These are phyloP conservation scores for Acarapis woodi DNA, from an alignment of 1,140 invertebrate species.

Conservation along the genomic window DNA sequence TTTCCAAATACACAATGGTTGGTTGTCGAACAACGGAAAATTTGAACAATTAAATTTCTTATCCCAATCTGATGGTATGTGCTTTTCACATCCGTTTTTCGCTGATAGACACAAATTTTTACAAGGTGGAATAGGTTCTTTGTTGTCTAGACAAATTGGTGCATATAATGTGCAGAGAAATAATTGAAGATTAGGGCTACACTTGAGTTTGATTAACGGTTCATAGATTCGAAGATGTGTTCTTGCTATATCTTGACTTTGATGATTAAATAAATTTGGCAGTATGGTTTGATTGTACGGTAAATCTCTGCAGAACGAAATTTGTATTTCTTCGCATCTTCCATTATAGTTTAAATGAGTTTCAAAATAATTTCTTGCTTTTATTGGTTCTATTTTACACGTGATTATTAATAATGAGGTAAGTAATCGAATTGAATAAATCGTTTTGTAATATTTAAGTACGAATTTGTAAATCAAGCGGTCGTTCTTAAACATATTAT, in stretches of 20 bases:
- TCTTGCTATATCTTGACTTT: constrained; percentile 78
- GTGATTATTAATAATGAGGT: too few species aligned
- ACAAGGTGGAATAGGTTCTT: constrained; percentile 66
- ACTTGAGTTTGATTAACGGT: constrained; percentile 81
- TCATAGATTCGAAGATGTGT: constrained; percentile 74
- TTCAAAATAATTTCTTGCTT: too few species aligned
- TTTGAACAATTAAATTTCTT: constrained; percentile 64
- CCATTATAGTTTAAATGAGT: too few species aligned
- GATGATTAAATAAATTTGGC: constrained; percentile 73
- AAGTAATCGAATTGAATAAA: too few species aligned
- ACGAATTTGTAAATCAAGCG: too few species aligned
- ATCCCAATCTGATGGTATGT: constrained; percentile 81
- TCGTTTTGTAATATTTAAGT: too few species aligned
- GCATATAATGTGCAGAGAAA: constrained; percentile 88
- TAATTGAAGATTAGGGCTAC: constrained; percentile 69
- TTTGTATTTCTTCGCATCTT: constrained; percentile 68
- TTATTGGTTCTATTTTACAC: too few species aligned
- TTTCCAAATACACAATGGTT: constrained; percentile 50
- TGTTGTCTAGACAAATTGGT: constrained; percentile 78
- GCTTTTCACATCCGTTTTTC: constrained; percentile 48
- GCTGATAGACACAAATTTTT: constrained; percentile 62
- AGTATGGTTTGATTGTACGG: constrained; percentile 84
- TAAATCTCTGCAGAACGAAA: constrained; percentile 67
- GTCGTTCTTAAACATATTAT: too few species aligned
- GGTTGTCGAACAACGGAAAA: constrained; percentile 45